phyloP scores from a whole-genome alignment of 2,113 vertebrate species.

The Nansenia antarctica region DNA sequence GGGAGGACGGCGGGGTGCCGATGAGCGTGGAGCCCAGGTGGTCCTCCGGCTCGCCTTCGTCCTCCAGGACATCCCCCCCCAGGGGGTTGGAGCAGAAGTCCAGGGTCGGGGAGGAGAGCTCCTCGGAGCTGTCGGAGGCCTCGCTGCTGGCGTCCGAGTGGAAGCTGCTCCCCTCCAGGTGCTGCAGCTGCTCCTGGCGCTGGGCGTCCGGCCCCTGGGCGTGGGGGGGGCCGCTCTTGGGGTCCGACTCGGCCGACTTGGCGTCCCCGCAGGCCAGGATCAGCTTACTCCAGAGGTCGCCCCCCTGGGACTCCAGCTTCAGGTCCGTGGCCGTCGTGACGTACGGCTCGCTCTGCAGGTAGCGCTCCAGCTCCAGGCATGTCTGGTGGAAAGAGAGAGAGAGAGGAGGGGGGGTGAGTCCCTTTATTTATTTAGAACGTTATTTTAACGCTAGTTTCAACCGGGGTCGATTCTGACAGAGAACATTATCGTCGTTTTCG shows the following conservation, averaged over 20 bases:
- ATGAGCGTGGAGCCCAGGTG: conserved; percentile 82
- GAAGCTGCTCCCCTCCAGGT: conserved; percentile 84
- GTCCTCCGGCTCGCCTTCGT: conserved; percentile 82
- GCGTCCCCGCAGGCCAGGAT: conserved; percentile 92
- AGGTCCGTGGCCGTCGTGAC: conserved; percentile 92
- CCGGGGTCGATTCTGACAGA: too few relatives aligned
- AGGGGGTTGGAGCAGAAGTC: conserved; percentile 86
- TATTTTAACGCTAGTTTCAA: too few relatives aligned
- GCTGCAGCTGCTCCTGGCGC: conserved; percentile 75
- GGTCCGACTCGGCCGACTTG: conserved; percentile 85
- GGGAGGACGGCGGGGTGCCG: conserved; percentile 90
- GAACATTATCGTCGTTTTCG: too few relatives aligned
- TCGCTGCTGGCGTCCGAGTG: conserved; percentile 92
- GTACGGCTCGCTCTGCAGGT: conserved; percentile 95
- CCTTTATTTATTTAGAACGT: too few relatives aligned
- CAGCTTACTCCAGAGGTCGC: conserved; percentile 97
- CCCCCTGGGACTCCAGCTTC: conserved; percentile 90
- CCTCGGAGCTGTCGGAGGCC: conserved; percentile 91
- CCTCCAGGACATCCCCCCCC: conserved; percentile 79
- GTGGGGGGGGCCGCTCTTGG: conserved; percentile 69
- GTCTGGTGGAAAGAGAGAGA: conserved; percentile 78
- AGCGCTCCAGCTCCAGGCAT: conserved; percentile 94
- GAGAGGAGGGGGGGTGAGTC: too few relatives aligned
- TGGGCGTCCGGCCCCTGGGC: conserved; percentile 81
- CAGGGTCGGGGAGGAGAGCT: conserved; percentile 86